These are phyloP conservation scores for Parauchenoglanis ngamensis DNA, from an alignment of 2,797 vertebrate species.

Conservation along the genomic window DNA sequence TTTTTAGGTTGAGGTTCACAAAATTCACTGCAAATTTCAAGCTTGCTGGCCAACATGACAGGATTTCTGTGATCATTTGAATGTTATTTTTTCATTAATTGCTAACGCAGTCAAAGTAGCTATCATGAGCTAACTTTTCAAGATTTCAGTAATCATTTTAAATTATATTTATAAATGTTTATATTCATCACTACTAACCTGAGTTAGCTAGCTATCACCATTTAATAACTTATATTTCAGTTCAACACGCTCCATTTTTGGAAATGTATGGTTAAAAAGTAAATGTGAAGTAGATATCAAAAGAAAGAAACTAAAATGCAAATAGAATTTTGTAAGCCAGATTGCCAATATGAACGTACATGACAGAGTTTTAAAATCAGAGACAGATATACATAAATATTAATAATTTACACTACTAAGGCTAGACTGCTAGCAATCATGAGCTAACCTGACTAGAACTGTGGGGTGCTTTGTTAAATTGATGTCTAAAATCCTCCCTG, in stretches of 20 bases:
- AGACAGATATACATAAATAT: not conserved
- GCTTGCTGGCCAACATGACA: not conserved
- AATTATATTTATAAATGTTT: not conserved
- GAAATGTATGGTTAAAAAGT: too few relatives aligned
- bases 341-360: not conserved
- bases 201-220: not conserved
- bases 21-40: not conserved
- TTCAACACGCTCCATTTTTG: not conserved
- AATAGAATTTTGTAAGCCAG: not conserved
- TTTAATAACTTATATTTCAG: not conserved
- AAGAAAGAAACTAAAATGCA: not conserved
- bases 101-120: not conserved
- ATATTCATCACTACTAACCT: not conserved
- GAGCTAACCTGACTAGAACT: not conserved
- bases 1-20: not conserved
- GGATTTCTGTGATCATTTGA: not conserved
- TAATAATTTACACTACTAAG: not conserved
- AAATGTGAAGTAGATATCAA: not conserved
- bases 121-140: not conserved
- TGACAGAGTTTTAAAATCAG: too few relatives aligned
- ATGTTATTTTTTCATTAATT: not conserved
- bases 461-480: too few relatives aligned
- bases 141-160: not conserved
- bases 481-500: not conserved
- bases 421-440: not conserved